These are phyloP conservation scores for Corapipo altera DNA, from an alignment of 2,113 vertebrate genomes.

Conservation along the genomic window DNA sequence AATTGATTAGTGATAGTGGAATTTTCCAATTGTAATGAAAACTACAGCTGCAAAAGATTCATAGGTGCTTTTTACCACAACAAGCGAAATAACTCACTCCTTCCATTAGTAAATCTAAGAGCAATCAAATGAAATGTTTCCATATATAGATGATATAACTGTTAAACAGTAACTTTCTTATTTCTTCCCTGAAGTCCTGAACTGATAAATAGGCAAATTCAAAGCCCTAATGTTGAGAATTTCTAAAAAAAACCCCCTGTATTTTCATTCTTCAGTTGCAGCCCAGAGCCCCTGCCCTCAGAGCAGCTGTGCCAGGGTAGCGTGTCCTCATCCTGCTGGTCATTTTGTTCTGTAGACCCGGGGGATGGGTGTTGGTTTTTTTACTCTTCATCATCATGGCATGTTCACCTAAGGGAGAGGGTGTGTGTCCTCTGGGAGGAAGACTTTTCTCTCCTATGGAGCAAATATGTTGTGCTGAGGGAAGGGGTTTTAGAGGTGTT, in stretches of 20 bases:
- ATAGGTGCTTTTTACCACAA: background rate
- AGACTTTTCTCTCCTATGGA: background rate
- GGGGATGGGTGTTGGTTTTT: background rate
- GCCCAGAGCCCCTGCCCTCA: background rate
- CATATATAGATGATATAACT: background rate
- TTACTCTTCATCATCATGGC: background rate
- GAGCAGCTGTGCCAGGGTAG: background rate
- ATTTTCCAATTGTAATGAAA: background rate
- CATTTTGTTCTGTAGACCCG: background rate
- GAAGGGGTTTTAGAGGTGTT: background rate
- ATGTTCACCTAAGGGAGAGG: background rate
- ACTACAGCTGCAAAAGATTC: background rate
- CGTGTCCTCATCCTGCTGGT: rapidly evolving
- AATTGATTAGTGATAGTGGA: background rate
- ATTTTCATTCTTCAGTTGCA: background rate
- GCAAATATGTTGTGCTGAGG: background rate
- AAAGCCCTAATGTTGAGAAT: background rate
- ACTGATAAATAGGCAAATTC: background rate
- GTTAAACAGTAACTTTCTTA: background rate
- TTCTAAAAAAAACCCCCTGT: background rate
- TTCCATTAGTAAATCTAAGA: background rate
- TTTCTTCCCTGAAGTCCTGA: background rate
- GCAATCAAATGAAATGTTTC: background rate
- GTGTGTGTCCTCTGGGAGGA: background rate
- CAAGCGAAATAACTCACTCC: background rate